Evolutionary conservation across 2,797 vertebrate species (phyloP).

Genomic region (Eleutherodactylus coqui): DNA sequence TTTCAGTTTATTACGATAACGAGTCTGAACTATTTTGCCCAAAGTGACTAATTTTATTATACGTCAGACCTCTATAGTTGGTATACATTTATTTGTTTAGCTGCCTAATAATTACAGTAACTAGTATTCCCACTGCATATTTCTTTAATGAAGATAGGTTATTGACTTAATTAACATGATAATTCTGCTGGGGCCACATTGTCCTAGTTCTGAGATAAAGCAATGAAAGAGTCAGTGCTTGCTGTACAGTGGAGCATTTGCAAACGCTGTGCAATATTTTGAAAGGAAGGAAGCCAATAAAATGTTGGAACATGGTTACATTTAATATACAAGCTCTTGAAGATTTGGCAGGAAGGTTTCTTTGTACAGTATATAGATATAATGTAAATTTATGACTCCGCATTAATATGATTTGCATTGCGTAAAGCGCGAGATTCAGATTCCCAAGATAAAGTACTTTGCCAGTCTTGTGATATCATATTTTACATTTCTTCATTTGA

Average conservation of each 20-base stretch:
- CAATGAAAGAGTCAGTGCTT: background rate
- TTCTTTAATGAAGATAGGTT: slow-evolving; percentile 23
- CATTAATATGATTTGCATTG: slow-evolving; percentile 32
- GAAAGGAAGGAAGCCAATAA: slow-evolving; percentile 17
- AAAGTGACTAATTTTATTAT: background rate
- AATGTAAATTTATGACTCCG: background rate
- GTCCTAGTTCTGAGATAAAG: slow-evolving; percentile 40
- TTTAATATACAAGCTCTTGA: background rate
- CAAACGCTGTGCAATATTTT: slow-evolving; percentile 5
- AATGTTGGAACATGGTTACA: background rate
- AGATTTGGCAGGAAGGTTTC: slow-evolving; percentile 29
- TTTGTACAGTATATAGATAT: slow-evolving; percentile 8
- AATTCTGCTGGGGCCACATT: slow-evolving; percentile 29
- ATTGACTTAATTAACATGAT: slow-evolving; percentile 46
- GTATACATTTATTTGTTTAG: background rate
- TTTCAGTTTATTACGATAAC: too few relatives aligned
- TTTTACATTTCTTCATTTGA: background rate
- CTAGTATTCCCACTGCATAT: background rate
- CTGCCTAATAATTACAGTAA: background rate
- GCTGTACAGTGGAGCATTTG: background rate
- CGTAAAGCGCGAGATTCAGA: background rate
- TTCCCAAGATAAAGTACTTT: slow-evolving; percentile 3
- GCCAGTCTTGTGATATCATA: background rate
- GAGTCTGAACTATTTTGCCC: background rate
- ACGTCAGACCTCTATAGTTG: background rate